A percentile compares a stretch with the other conserved stretches of the same genome.
These are phyloP conservation scores for Calonectris borealis DNA, from an alignment of 2,113 vertebrate species.

Conservation along the genomic window DNA sequence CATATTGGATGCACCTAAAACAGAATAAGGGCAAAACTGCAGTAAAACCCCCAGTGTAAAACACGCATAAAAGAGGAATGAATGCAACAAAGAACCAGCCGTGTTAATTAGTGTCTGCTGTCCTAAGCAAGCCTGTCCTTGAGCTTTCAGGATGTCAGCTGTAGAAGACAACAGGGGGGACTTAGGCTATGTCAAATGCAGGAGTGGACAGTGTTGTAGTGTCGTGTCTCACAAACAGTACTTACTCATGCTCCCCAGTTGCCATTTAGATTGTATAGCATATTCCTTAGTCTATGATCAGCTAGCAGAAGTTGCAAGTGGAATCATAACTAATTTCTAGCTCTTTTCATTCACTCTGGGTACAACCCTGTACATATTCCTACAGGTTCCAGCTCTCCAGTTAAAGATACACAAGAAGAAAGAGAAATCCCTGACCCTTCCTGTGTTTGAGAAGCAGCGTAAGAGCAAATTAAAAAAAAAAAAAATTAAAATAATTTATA, in stretches of 20 bases:
- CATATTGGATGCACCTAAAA: neutral
- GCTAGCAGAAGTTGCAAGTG: neutral
- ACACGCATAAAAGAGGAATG: neutral
- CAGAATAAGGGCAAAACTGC: neutral
- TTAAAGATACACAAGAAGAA: neutral
- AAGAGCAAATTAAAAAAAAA: neutral
- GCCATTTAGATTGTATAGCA: neutral
- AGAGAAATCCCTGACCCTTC: neutral
- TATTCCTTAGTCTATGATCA: neutral
- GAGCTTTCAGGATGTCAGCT: neutral
- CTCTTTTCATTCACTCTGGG: neutral
- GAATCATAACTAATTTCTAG: neutral
- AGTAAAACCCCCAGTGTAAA: neutral
- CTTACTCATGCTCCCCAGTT: neutral
- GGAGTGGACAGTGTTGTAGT: neutral
- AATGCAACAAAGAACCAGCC: neutral
- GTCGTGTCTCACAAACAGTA: neutral
- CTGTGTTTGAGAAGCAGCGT: neutral
- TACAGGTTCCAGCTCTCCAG: neutral
- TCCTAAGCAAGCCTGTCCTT: neutral
- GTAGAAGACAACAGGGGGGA: neutral
- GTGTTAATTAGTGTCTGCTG: neutral
- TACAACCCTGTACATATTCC: neutral
- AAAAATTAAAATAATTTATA: neutral
- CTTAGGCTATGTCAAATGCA: neutral